These are phyloP conservation scores for Drosophila hamatofila DNA, from an alignment of 2,888 invertebrate genomes.

Conservation along the genomic window DNA sequence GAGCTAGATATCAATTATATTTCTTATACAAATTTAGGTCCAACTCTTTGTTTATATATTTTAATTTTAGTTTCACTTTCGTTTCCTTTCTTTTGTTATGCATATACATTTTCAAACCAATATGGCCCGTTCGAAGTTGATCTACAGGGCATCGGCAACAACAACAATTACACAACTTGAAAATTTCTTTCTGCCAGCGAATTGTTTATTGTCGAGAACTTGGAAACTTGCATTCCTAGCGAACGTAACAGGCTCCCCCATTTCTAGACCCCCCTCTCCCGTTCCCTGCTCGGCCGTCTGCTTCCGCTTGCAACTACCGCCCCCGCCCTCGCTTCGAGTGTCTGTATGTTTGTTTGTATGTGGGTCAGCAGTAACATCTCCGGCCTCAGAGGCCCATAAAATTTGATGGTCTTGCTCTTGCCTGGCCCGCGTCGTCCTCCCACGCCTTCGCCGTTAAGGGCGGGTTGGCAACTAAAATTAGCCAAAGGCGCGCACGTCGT, in stretches of 20 bases:
- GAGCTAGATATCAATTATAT: no score
- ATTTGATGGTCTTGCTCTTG: conserved; percentile 51
- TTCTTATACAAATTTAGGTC: no score
- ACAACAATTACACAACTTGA: conserved; percentile 56
- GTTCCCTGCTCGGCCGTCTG: neutral
- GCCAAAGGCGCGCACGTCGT: conserved; percentile 42
- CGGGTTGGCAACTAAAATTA: conserved; percentile 56
- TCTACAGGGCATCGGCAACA: conserved; percentile 8
- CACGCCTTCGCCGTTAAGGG: conserved; percentile 29
- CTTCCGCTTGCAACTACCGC: conserved; percentile 20
- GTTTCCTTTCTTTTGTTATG: no score
- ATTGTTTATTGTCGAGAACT: conserved; percentile 63
- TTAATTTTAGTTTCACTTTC: no score
- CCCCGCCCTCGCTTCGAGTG: neutral
- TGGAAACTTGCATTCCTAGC: conserved; percentile 52
- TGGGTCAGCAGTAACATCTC: conserved; percentile 65
- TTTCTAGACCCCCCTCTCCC: neutral
- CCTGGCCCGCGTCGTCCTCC: conserved; percentile 9
- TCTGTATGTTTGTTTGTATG: conserved; percentile 40
- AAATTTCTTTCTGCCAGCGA: conserved; percentile 29
- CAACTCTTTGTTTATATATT: no score
- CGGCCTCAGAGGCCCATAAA: conserved; percentile 47
- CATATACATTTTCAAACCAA: neutral
- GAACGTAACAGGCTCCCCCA: conserved; percentile 8
- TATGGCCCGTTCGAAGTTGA: neutral